phyloP scores from a whole-genome alignment of 2,113 vertebrate genomes.

The Natator depressus region DNA sequence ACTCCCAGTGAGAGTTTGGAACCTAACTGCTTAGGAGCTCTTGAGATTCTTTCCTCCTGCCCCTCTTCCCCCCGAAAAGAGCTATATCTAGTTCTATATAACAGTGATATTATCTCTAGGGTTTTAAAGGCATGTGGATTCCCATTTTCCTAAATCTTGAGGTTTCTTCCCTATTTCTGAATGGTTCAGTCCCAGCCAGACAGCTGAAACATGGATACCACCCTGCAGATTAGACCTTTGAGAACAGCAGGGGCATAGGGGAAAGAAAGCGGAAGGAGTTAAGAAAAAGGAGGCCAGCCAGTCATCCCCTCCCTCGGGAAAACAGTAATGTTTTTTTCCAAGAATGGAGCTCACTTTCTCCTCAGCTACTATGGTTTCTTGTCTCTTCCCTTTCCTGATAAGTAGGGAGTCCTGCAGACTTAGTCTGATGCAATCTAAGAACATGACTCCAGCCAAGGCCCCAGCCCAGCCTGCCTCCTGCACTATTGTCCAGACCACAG shows the following conservation, averaged over 20 bases:
- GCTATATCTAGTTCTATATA: not conserved
- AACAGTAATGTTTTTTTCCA: not conserved
- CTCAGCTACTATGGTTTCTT: not conserved
- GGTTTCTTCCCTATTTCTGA: not conserved
- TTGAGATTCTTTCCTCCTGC: not conserved
- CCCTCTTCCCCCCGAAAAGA: not conserved
- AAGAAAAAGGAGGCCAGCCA: not conserved
- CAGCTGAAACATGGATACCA: not conserved
- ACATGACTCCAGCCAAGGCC: not conserved
- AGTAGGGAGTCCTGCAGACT: not conserved
- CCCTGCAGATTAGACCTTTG: not conserved
- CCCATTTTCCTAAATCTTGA: not conserved
- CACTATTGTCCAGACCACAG: not conserved
- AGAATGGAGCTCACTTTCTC: not conserved
- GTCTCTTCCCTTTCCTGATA: not conserved
- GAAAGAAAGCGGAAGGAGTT: not conserved
- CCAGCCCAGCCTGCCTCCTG: not conserved
- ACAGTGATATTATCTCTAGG: not conserved
- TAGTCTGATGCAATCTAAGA: not conserved
- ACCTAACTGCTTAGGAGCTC: not conserved
- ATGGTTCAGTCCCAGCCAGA: not conserved
- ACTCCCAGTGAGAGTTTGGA: not conserved
- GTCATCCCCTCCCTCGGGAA: not conserved
- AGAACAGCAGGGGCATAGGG: not conserved
- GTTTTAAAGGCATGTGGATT: not conserved